Conservation (phyloP, 2,113 vertebrate species). For the Phocoena phocoena region DNA sequence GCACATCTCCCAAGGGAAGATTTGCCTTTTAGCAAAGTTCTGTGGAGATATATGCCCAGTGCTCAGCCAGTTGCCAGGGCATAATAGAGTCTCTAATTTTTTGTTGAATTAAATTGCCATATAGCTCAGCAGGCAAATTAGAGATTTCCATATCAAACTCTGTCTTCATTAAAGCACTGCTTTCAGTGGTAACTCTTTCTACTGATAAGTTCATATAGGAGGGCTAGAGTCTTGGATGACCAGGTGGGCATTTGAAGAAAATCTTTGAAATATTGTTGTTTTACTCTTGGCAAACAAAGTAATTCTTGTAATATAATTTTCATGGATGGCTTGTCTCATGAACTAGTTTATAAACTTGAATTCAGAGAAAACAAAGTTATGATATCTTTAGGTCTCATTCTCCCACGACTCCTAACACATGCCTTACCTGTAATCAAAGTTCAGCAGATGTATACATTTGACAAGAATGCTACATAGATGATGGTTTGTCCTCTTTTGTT, state of each 20-base stretch:
- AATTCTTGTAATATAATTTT: background rate
- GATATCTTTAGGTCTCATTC: background rate
- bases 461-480: background rate
- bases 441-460: background rate
- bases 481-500: background rate
- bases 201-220: background rate
- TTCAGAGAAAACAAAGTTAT: background rate
- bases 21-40: background rate
- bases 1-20: background rate
- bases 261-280: background rate
- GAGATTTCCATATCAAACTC: constrained; percentile 5
- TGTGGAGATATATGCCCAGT: background rate
- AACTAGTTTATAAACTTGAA: background rate
- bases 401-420: background rate
- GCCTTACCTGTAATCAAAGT: background rate
- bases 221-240: background rate
- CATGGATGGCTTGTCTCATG: background rate
- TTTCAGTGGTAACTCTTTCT: background rate
- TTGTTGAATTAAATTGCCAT: background rate
- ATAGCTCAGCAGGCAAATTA: background rate
- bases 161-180: background rate
- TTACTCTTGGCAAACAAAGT: background rate
- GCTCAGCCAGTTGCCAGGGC: background rate
- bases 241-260: background rate
- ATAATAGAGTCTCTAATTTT: background rate